These are phyloP conservation scores for Dendrocincla fuliginosa DNA, from an alignment of 2,797 vertebrate species.

Conservation along the genomic window DNA sequence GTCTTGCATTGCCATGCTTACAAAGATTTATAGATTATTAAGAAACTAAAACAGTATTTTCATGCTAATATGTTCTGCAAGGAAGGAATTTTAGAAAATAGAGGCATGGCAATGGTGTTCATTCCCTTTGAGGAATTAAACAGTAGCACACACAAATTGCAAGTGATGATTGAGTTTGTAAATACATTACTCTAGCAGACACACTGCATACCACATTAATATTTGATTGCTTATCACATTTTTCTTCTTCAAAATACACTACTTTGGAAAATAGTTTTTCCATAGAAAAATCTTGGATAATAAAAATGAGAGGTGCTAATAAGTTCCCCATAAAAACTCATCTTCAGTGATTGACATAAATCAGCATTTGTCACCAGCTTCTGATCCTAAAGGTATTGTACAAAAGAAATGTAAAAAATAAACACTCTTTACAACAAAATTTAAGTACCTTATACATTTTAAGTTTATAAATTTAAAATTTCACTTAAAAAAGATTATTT, in stretches of 20 bases:
- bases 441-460: not conserved
- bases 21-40: not conserved
- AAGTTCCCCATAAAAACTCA: not conserved
- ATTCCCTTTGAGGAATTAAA: not conserved
- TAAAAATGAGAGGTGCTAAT: not conserved
- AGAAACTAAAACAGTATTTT: not conserved
- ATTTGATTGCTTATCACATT: not conserved
- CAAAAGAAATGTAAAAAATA: not conserved
- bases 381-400: not conserved
- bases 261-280: not conserved
- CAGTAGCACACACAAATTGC: not conserved
- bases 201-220: not conserved
- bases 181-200: not conserved
- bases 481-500: not conserved
- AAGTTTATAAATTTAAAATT: not conserved
- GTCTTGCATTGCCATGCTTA: no score
- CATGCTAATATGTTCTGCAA: not conserved
- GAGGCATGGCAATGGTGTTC: not conserved
- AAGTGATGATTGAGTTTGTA: not conserved
- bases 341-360: not conserved
- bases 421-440: not conserved
- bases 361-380: not conserved
- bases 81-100: not conserved
- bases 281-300: not conserved
- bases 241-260: not conserved